Percentiles rank a stretch among this genome's conserved stretches.
phyloP scores from a whole-genome alignment of 2,797 vertebrate species.

The Kryptolebias ocellatus region DNA sequence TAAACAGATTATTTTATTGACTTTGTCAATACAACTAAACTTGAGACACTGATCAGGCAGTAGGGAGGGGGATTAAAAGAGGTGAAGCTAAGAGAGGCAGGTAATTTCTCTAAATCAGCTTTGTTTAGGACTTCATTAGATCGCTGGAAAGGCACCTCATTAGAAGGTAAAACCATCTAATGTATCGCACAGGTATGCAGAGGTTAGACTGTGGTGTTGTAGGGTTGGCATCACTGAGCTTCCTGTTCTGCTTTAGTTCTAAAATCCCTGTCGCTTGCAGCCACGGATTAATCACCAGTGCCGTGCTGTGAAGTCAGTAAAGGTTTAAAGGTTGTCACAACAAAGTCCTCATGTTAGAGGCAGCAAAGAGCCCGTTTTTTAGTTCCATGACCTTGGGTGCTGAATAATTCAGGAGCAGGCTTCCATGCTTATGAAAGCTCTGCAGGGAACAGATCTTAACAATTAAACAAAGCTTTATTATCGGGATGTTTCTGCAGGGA shows the following conservation, averaged over 20 bases:
- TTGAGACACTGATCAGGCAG: conserved; percentile 5
- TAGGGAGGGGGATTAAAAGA: too few relatives aligned
- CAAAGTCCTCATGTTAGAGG: conserved; percentile 48
- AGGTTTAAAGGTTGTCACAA: conserved; percentile 61
- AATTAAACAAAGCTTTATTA: conserved; percentile 67
- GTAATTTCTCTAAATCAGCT: conserved; percentile 35
- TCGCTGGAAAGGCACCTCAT: conserved; percentile 11
- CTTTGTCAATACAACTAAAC: conserved; percentile 29
- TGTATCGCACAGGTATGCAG: conserved; percentile 1
- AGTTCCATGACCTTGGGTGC: conserved; percentile 73
- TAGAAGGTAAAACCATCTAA: conserved; percentile 5
- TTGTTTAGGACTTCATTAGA: conserved; percentile 19
- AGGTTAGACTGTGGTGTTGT: background rate
- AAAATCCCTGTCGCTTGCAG: conserved; percentile 5
- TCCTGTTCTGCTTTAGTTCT: conserved; percentile 5
- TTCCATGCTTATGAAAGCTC: conserved; percentile 67
- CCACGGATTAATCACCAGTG: conserved; percentile 29
- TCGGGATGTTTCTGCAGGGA: conserved; percentile 44
- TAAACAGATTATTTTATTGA: conserved; percentile 14
- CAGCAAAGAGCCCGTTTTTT: conserved; percentile 41
- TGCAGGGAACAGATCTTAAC: conserved; percentile 68
- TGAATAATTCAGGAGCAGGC: conserved; percentile 76
- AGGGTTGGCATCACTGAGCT: background rate
- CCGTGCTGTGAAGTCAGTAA: conserved; percentile 23
- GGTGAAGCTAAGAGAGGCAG: conserved; percentile 11